phyloP scores from a whole-genome alignment of 1,140 invertebrate genomes.

The Thaumatotibia leucotreta region DNA sequence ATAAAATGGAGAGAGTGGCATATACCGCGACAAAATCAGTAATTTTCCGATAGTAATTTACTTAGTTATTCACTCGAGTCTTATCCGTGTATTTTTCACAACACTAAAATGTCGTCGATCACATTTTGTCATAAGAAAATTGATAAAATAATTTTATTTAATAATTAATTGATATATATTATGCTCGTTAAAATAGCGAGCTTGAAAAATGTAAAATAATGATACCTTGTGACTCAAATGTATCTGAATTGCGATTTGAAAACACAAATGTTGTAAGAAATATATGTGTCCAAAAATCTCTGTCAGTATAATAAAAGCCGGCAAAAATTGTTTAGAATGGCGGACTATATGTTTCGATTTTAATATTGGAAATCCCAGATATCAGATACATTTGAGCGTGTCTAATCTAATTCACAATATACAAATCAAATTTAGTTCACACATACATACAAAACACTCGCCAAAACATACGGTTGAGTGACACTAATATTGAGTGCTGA shows the following conservation, averaged over 20 bases:
- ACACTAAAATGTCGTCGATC: background rate
- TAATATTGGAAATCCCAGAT: background rate
- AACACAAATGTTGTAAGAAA: background rate
- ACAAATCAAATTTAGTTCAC: background rate
- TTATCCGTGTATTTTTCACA: background rate
- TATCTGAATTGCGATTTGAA: background rate
- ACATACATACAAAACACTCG: background rate
- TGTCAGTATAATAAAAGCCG: too few relatives aligned
- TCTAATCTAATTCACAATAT: background rate
- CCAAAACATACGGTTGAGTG: background rate
- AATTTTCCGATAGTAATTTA: too few relatives aligned
- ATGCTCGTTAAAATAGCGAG: background rate
- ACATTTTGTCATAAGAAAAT: background rate
- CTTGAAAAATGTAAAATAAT: background rate
- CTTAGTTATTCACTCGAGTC: background rate
- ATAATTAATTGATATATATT: too few relatives aligned
- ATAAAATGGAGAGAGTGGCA: too few relatives aligned
- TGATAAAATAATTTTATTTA: background rate
- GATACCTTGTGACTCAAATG: background rate
- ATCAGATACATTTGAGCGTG: background rate
- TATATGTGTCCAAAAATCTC: background rate
- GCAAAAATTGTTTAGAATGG: too few relatives aligned
- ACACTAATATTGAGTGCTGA: background rate
- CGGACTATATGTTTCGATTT: too few relatives aligned
- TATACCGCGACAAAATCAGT: too few relatives aligned